Percentiles rank a stretch among this genome's conserved stretches.
Evolutionary conservation across 2,888 invertebrate species (phyloP).

Genomic region (Parasteatoda lunata): DNA sequence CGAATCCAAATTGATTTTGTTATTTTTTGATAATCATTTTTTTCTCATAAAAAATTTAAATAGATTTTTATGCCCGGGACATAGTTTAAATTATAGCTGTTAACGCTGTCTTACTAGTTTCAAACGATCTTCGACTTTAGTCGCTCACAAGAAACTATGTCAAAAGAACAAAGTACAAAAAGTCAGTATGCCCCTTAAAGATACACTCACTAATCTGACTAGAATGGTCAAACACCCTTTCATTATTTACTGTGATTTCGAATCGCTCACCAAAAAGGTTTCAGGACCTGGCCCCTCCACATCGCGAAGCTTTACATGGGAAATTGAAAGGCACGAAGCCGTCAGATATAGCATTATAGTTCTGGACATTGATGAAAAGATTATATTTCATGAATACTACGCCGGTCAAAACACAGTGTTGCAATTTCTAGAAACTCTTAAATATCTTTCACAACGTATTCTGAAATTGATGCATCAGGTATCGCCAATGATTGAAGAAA

Average conservation of each 20-base stretch:
- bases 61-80: neutral
- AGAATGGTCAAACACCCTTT: slow-evolving; percentile 18
- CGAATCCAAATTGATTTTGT: too few species aligned
- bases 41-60: neutral
- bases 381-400: slow-evolving; percentile 23
- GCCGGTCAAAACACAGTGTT: neutral
- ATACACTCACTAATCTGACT: too few species aligned
- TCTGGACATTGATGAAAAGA: neutral
- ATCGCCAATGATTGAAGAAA: neutral
- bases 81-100: neutral
- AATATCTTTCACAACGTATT: neutral
- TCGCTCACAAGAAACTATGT: neutral
- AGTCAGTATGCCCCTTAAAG: too few species aligned
- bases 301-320: neutral
- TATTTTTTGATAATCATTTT: too few species aligned
- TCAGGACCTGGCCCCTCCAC: neutral
- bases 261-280: neutral
- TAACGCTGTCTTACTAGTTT: neutral
- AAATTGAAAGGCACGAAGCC: neutral
- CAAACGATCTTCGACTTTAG: neutral
- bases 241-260: neutral
- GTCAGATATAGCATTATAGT: slow-evolving; percentile 3
- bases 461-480: neutral
- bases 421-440: slow-evolving; percentile 2
- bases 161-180: too few species aligned